Conservation (phyloP, 1,140 invertebrate species). For the Bombus sibiricus region DNA sequence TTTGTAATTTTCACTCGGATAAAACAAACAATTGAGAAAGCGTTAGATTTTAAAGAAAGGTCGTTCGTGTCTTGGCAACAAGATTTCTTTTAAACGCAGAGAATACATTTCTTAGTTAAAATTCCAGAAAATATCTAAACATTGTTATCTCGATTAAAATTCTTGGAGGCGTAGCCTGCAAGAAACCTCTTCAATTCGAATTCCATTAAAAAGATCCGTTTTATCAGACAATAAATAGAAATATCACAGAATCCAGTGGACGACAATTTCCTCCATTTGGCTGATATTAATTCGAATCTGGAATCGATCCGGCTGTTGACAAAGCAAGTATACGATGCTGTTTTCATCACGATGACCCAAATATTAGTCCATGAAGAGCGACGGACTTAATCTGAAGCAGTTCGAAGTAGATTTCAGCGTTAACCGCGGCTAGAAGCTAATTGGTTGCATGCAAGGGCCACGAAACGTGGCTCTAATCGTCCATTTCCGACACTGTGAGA, state of each 20-base stretch:
- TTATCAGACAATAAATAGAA: neutral
- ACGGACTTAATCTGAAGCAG: conserved; percentile 35
- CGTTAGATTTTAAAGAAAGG: neutral
- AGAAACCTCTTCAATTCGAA: neutral
- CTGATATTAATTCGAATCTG: neutral
- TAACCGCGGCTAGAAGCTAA: conserved; percentile 42
- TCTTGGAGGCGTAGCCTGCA: neutral
- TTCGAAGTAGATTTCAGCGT: conserved; percentile 41
- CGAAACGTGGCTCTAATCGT: conserved; percentile 49
- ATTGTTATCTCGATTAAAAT: neutral
- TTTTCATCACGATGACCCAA: conserved; percentile 20
- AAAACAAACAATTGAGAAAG: neutral
- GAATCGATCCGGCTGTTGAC: neutral
- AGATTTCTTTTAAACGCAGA: neutral
- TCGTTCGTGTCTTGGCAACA: neutral
- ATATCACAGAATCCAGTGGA: neutral
- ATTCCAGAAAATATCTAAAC: neutral
- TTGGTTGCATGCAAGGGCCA: conserved; percentile 38
- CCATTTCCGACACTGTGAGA: conserved; percentile 39
- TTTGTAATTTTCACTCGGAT: neutral
- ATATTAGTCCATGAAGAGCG: conserved; percentile 26
- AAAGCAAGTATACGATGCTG: neutral
- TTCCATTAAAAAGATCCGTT: neutral
- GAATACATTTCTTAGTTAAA: neutral
- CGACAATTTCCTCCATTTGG: neutral